Evolutionary conservation across 2,113 vertebrate species (phyloP), one percentile per base, ranked within the genome.

Genomic region (Pristiophorus japonicus): DNA sequence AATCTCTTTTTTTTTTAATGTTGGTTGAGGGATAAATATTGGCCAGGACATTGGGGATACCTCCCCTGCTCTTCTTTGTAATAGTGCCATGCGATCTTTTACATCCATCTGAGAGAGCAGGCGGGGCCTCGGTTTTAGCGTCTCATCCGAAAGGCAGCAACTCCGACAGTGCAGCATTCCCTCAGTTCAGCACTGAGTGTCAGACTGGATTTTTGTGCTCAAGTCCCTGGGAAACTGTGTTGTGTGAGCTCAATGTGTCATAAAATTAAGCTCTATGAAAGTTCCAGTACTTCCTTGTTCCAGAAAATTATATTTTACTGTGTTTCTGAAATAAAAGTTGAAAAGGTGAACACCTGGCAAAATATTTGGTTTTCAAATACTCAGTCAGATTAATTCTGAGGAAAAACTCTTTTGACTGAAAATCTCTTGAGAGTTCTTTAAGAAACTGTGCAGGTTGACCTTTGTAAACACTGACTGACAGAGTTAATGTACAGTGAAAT

Each of bases 401-500:
- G 42, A 16, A 20, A 81, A 38, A 45, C 42, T 81, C 38, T 42
- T 81, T 42, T 81, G 78, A 81, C 78, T 42, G 38, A 18, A 81
- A 22, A 22, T 4, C 38, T 45, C 75, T 22, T 42, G 38, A 81
- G 18, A 81, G 42, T 81, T 81, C 6, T 73, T 73, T 73, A 34
- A 34, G 30, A 73, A 73, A 73, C 70, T 34, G 70, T 73, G 10
- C 70, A 73, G 27, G 6, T 34, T 73, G 70, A 73, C 27, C 70
- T 73, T 73, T 73, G 70, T 2, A 73, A 73, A 73, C 70, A 73
- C 70, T 67, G 22, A 73, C 38, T 81, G 78, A 42, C 78, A 81
- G 78, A 81, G 12, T 81, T 81, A 81, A 81, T 81, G 75, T 81
- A 81, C 18, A 81, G 78, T 81, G 78, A 81, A 81, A 81, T 45